Percentiles rank a stretch among this genome's conserved stretches.
Evolutionary conservation across 2,888 invertebrate genomes (phyloP).

Genomic region (Biston betularia): DNA sequence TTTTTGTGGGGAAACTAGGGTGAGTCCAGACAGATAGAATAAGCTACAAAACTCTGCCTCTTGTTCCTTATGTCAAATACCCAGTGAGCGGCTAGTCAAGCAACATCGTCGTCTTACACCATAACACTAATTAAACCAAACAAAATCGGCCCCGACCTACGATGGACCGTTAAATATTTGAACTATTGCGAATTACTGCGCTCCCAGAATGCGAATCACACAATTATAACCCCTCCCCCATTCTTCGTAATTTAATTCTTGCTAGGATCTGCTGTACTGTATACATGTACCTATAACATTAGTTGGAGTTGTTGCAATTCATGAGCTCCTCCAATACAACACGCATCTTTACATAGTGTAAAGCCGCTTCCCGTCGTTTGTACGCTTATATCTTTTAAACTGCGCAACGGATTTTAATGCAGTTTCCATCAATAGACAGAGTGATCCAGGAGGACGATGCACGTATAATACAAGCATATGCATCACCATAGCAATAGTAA

Average conservation of each 20-base stretch:
- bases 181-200: slow-evolving; percentile 37
- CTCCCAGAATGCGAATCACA: slow-evolving; percentile 41
- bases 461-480: too few relatives aligned
- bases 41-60: background rate
- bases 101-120: slow-evolving; percentile 3
- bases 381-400: too few relatives aligned
- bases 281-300: slow-evolving; percentile 6
- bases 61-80: background rate
- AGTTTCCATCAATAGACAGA: too few relatives aligned
- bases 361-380: too few relatives aligned
- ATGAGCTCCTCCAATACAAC: background rate
- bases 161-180: slow-evolving; percentile 46
- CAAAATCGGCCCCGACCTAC: slow-evolving; percentile 29
- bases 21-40: too few relatives aligned
- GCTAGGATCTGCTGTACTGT: slow-evolving; percentile 20
- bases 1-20: too few relatives aligned
- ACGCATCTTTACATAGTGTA: too few relatives aligned
- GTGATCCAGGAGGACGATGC: too few relatives aligned
- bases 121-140: slow-evolving; percentile 38
- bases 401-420: too few relatives aligned
- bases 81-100: background rate
- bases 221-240: slow-evolving; percentile 44
- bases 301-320: slow-evolving; percentile 3
- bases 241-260: slow-evolving; percentile 48
- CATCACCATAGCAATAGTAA: too few relatives aligned